These are phyloP conservation scores for Ennomos quercinarius DNA, from an alignment of 2,888 invertebrate species.

Conservation along the genomic window DNA sequence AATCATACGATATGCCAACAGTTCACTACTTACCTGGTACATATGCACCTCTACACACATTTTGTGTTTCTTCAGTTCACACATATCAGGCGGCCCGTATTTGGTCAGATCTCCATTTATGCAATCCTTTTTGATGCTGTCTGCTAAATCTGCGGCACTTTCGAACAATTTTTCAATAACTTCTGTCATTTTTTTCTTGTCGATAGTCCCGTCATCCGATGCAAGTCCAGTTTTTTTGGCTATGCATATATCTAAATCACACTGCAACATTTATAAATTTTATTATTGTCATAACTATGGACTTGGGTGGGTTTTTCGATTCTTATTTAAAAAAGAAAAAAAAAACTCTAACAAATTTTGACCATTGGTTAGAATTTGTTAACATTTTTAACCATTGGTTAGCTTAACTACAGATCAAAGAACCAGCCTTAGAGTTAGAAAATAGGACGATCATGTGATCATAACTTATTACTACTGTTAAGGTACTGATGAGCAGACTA, in stretches of 20 bases:
- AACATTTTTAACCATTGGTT: too few relatives aligned
- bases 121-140: conserved; percentile 44
- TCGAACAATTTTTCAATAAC: conserved; percentile 23
- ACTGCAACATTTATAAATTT: conserved; percentile 41
- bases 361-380: too few relatives aligned
- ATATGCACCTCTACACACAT: conserved; percentile 38
- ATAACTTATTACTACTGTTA: too few relatives aligned
- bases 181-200: conserved; percentile 39
- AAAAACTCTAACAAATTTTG: too few relatives aligned
- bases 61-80: conserved; percentile 44
- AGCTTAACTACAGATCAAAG: too few relatives aligned
- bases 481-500: too few relatives aligned
- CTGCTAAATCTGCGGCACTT: conserved; percentile 30
- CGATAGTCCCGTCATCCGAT: conserved; percentile 45
- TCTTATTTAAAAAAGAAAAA: too few relatives aligned
- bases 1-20: too few relatives aligned
- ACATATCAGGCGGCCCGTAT: conserved; percentile 43
- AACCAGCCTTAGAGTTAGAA: too few relatives aligned
- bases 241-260: conserved; percentile 47
- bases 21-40: conserved; percentile 35
- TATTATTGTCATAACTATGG: too few relatives aligned
- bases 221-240: conserved; percentile 47
- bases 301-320: too few relatives aligned
- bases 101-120: conserved; percentile 41
- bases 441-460: too few relatives aligned